Conservation (phyloP, 1,140 invertebrate species). For the Stegodyphus dumicola region DNA sequence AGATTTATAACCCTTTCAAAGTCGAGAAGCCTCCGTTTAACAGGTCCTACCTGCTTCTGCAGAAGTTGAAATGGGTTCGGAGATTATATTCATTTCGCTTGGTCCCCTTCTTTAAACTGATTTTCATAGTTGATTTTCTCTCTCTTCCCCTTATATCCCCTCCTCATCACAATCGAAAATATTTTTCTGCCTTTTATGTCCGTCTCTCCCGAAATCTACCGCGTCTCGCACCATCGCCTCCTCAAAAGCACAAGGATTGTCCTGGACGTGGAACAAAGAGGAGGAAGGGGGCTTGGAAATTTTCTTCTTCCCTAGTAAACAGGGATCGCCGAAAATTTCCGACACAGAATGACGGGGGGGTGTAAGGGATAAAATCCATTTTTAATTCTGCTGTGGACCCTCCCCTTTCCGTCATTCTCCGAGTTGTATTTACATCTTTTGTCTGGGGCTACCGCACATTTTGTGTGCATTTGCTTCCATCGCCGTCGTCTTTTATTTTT, state of each 20-base stretch:
- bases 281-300: background rate
- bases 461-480: background rate
- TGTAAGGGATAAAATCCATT: constrained; percentile 6
- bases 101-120: no score
- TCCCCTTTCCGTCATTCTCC: background rate
- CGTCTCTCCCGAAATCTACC: background rate
- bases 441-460: constrained; percentile 28
- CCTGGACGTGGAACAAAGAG: background rate
- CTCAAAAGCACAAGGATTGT: background rate
- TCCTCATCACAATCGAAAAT: background rate
- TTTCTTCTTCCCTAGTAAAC: background rate
- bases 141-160: background rate
- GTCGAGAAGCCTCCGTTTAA: no score
- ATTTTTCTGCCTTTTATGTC: background rate
- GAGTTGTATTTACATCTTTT: constrained; percentile 18
- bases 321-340: background rate
- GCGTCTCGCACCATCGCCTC: background rate
- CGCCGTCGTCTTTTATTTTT: background rate
- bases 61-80: no score
- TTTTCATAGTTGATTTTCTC: no score
- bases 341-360: background rate
- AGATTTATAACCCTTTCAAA: no score
- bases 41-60: no score
- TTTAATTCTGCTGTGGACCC: constrained; percentile 25
- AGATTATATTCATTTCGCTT: no score